phyloP scores from a whole-genome alignment of 2,113 vertebrate genomes.

The Onychostoma macrolepis region DNA sequence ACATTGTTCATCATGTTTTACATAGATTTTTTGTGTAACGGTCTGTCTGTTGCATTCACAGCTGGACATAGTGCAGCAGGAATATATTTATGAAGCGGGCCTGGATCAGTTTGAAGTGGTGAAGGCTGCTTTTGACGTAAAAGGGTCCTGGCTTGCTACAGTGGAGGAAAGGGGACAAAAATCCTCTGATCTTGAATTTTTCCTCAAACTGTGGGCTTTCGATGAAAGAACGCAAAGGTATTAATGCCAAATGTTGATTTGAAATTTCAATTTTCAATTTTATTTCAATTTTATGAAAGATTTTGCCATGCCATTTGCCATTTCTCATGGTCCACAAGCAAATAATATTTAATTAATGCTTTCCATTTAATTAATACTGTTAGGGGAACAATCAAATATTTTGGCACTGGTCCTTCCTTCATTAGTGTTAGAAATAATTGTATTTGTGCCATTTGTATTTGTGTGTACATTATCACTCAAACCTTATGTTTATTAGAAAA shows the following conservation, averaged over 20 bases:
- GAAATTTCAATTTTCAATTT: too few species aligned
- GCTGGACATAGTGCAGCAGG: constrained; percentile 95
- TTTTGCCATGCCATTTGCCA: neutral
- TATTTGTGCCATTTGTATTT: too few species aligned
- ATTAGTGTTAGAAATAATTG: neutral
- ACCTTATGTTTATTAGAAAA: neutral
- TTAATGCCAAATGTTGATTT: neutral
- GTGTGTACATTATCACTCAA: too few species aligned
- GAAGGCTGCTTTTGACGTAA: constrained; percentile 78
- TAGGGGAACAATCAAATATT: neutral
- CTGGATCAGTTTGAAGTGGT: constrained; percentile 86
- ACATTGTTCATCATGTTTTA: neutral
- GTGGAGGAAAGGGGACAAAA: constrained; percentile 86
- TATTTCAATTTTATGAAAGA: too few species aligned
- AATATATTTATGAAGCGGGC: constrained; percentile 84
- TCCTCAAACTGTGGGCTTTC: constrained; percentile 89
- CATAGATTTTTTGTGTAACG: neutral
- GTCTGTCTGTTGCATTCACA: constrained; percentile 60
- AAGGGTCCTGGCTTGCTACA: constrained; percentile 88
- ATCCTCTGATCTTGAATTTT: constrained; percentile 77
- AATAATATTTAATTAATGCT: neutral
- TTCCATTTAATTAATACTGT: neutral
- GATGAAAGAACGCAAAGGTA: constrained; percentile 87
- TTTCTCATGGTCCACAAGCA: neutral
- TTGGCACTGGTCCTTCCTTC: neutral